Conservation (phyloP, 2,888 invertebrate species). For the Drosophila ezoana region DNA sequence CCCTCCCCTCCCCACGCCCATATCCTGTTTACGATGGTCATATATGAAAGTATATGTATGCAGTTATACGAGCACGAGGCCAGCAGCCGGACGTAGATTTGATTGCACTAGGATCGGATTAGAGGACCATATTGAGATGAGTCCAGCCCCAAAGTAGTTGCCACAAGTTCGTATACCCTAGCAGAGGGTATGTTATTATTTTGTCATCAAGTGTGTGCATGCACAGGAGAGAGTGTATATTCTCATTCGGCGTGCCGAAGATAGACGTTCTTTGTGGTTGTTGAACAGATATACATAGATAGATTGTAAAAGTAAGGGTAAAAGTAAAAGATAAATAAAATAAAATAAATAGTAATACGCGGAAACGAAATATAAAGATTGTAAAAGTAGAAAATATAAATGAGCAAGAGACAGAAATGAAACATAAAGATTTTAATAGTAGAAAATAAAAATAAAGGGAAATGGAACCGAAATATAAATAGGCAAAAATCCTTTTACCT, state of each 20-base stretch:
- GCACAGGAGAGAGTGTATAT: too few relatives aligned
- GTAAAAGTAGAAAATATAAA: too few relatives aligned
- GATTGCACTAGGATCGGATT: neutral
- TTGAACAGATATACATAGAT: too few relatives aligned
- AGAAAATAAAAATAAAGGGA: neutral
- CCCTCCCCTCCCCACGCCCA: neutral
- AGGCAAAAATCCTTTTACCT: conserved; percentile 75
- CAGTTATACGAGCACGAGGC: neutral
- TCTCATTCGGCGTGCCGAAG: too few relatives aligned
- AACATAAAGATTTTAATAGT: too few relatives aligned
- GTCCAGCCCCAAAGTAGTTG: neutral
- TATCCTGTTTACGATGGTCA: conserved; percentile 1
- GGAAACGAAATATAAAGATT: too few relatives aligned
- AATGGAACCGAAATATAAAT: conserved; percentile 13
- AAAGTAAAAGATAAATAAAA: neutral
- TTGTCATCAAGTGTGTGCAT: too few relatives aligned
- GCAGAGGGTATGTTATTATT: too few relatives aligned
- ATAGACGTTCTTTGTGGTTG: too few relatives aligned
- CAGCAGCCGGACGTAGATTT: conserved; percentile 6
- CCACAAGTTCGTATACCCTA: neutral
- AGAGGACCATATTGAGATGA: neutral
- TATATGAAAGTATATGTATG: neutral
- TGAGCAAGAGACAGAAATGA: too few relatives aligned
- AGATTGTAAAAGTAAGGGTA: neutral
- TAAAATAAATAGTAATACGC: too few relatives aligned